phyloP scores from a whole-genome alignment of 2,888 invertebrate species.

The Apamea crenata region DNA sequence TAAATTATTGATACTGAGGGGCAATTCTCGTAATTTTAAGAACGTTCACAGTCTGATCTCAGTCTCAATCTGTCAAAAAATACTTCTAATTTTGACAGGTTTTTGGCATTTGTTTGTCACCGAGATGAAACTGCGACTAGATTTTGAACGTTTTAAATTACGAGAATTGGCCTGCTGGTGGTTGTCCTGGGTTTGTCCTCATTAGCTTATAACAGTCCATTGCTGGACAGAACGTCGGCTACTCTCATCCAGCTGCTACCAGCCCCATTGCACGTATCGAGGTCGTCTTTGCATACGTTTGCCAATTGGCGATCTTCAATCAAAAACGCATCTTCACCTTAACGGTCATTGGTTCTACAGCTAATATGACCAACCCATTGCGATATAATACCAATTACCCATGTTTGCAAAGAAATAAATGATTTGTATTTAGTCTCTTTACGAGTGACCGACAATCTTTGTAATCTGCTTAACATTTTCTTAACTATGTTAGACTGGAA shows the following conservation, averaged over 20 bases:
- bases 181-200: background rate
- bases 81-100: no score
- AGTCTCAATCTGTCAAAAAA: no score
- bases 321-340: background rate
- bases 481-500: background rate
- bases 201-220: background rate
- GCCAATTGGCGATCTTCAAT: background rate
- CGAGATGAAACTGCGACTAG: no score
- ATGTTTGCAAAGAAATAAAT: no score
- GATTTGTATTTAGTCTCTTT: no score
- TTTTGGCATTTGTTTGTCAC: no score
- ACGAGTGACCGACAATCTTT: background rate
- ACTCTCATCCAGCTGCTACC: background rate
- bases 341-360: background rate
- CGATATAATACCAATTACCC: no score
- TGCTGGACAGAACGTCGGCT: background rate
- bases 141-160: no score
- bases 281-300: background rate
- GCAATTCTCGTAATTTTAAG: no score
- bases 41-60: no score
- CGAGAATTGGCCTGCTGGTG: no score
- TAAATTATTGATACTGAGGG: background rate
- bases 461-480: background rate
- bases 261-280: background rate
- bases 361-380: no score